Conservation (phyloP, 2,888 invertebrate species). For the Standfussiana lucernea region DNA sequence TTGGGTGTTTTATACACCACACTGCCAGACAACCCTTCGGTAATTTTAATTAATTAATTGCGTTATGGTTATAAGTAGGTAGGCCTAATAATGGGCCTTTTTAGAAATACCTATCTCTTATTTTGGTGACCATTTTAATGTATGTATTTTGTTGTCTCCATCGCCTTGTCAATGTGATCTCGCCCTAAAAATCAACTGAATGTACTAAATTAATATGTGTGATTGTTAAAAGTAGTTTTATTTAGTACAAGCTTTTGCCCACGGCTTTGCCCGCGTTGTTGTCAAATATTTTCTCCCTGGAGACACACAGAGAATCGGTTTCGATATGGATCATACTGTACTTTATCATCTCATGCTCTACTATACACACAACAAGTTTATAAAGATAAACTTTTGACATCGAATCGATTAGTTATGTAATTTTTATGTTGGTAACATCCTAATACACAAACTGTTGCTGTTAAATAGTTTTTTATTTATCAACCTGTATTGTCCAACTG, state of each 20-base stretch:
- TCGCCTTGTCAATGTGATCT: neutral
- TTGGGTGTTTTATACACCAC: no score
- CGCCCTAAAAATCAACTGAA: neutral
- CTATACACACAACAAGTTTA: constrained; percentile 1
- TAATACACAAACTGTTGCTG: neutral
- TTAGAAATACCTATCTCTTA: no score
- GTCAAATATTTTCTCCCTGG: neutral
- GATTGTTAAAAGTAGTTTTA: neutral
- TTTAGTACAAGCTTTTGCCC: neutral
- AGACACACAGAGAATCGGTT: neutral
- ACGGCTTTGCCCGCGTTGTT: neutral
- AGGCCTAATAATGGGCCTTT: no score
- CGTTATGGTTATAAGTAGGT: no score
- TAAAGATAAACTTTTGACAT: constrained; percentile 60
- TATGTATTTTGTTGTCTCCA: neutral
- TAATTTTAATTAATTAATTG: no score
- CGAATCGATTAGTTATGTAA: constrained; percentile 20
- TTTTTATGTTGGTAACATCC: neutral
- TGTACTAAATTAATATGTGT: constrained; percentile 5
- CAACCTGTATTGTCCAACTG: neutral
- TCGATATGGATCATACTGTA: constrained; percentile 27
- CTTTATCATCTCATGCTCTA: constrained; percentile 9
- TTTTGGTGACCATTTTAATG: no score
- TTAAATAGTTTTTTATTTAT: neutral
- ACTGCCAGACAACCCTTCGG: no score